Evolutionary conservation across 2,797 vertebrate genomes (phyloP).

Genomic region (Pseudochirops cupreus): DNA sequence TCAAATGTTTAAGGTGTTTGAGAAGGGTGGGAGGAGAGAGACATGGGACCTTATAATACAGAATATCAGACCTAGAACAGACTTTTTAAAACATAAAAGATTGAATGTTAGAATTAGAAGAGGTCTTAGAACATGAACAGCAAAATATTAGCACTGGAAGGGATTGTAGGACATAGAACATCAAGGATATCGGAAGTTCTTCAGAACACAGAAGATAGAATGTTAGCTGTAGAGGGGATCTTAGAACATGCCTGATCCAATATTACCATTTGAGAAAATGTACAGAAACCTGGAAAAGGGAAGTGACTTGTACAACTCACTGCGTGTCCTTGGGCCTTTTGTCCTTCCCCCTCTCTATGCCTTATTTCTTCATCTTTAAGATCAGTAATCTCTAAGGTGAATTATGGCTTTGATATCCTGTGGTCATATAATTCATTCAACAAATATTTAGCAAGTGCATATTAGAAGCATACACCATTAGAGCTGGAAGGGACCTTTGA

Average conservation of each 20-base stretch:
- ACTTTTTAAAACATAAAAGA: neutral
- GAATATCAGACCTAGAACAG: neutral
- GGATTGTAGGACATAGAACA: neutral
- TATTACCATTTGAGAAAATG: neutral
- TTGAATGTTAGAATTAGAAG: neutral
- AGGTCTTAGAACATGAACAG: neutral
- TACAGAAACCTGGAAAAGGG: neutral
- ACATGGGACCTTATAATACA: neutral
- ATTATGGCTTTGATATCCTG: neutral
- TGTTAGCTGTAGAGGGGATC: neutral
- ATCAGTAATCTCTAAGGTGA: neutral
- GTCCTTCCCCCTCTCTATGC: neutral
- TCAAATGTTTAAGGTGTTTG: neutral
- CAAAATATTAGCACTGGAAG: neutral
- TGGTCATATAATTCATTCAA: neutral
- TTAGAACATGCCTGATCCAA: neutral
- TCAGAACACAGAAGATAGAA: neutral
- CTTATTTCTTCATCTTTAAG: neutral
- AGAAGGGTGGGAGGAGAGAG: neutral
- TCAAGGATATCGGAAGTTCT: neutral
- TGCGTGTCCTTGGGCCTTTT: neutral
- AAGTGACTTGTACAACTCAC: neutral
- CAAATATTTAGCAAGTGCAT: neutral
- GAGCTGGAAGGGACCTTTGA: neutral
- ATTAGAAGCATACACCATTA: neutral